Percentiles rank a stretch among this genome's conserved stretches.
phyloP scores from a whole-genome alignment of 1,140 invertebrate species.

The Drosophila melanica region DNA sequence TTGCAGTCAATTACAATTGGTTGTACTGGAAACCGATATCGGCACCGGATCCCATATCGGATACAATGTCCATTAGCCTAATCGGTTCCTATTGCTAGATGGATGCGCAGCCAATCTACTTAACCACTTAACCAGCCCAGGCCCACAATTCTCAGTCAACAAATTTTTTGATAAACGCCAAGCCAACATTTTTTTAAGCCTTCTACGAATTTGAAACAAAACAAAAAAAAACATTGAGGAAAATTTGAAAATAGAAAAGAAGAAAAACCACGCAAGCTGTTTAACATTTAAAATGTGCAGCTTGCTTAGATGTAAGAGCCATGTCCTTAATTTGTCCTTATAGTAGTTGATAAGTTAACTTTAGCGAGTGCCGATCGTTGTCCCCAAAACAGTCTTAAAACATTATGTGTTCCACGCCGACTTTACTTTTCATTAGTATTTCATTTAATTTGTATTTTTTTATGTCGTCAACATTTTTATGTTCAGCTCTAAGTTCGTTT shows the following conservation, averaged over 20 bases:
- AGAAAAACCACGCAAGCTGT: conserved; percentile 21
- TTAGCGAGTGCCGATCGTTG: background rate
- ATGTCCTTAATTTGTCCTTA: conserved; percentile 17
- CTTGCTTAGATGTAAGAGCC: conserved; percentile 11
- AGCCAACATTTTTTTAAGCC: conserved; percentile 22
- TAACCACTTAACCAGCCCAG: background rate
- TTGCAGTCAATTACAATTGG: conserved; percentile 91
- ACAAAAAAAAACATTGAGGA: background rate
- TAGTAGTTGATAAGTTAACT: conserved; percentile 39
- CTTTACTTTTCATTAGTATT: too few species aligned
- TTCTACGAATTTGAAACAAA: conserved; percentile 21
- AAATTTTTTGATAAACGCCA: background rate
- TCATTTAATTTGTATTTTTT: background rate
- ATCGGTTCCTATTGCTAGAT: conserved; percentile 88
- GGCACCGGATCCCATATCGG: conserved; percentile 85
- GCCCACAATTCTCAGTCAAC: conserved; percentile 7
- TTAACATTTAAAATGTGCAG: conserved; percentile 38
- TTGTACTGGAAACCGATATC: conserved; percentile 90
- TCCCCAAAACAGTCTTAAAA: background rate
- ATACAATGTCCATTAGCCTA: conserved; percentile 87
- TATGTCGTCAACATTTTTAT: conserved; percentile 38
- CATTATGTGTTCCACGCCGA: too few species aligned
- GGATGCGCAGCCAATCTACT: background rate
- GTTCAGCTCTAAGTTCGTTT: conserved; percentile 24
- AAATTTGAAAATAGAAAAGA: conserved; percentile 24